phyloP scores from a whole-genome alignment of 2,797 vertebrate genomes.

The Anabas testudineus region DNA sequence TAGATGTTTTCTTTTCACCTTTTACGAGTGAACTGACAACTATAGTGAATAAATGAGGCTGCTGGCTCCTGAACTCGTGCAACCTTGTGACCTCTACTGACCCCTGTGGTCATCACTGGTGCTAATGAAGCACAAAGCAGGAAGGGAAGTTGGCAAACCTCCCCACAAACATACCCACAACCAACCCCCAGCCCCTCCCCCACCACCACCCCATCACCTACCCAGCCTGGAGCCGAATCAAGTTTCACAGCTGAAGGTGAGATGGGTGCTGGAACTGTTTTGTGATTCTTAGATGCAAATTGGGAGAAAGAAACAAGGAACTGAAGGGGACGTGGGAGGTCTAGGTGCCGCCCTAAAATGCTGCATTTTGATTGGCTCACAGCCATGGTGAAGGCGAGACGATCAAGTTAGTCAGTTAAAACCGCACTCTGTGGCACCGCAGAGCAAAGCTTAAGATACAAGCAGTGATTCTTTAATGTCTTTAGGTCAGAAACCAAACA shows the following conservation, averaged over 20 bases:
- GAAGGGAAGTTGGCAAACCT: slow-evolving; percentile 47
- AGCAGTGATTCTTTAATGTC: neutral
- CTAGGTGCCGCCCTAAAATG: neutral
- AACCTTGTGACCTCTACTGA: slow-evolving; percentile 70
- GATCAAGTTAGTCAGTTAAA: neutral
- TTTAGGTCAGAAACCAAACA: slow-evolving; percentile 8
- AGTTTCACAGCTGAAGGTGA: slow-evolving; percentile 61
- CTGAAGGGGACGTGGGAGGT: neutral
- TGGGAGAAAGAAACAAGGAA: neutral
- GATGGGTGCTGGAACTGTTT: slow-evolving; percentile 41
- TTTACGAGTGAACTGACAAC: slow-evolving; percentile 16
- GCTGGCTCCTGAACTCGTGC: slow-evolving; percentile 45
- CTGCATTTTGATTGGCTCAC: neutral
- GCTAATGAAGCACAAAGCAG: slow-evolving; percentile 75
- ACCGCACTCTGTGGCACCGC: neutral
- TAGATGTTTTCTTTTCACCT: neutral
- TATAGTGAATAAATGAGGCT: slow-evolving; percentile 31
- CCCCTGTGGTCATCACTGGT: slow-evolving; percentile 60
- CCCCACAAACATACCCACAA: slow-evolving; percentile 27
- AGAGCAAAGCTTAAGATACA: neutral
- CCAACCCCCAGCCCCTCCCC: neutral
- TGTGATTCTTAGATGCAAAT: slow-evolving; percentile 14
- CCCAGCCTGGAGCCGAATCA: slow-evolving; percentile 48
- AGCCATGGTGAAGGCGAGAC: neutral
- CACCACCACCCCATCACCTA: neutral